Conservation (phyloP, 2,797 vertebrate genomes). For the Tangara arthus region DNA sequence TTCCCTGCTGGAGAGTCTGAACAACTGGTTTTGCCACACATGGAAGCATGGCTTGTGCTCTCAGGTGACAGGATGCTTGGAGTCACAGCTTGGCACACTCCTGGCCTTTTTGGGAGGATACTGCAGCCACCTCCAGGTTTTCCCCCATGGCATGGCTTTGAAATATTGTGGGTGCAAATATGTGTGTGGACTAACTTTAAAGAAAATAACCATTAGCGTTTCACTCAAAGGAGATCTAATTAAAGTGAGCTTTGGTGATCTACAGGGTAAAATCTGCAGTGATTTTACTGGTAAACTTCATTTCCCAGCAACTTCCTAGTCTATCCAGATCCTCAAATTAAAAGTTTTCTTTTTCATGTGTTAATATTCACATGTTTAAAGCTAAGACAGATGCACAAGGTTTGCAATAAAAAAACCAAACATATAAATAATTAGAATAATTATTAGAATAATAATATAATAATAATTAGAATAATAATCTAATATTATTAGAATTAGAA, state of each 20-base stretch:
- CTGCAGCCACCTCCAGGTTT: neutral
- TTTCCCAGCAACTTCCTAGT: neutral
- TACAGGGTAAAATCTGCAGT: neutral
- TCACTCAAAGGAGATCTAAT: neutral
- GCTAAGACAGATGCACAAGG: neutral
- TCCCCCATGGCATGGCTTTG: neutral
- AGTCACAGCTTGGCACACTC: neutral
- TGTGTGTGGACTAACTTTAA: neutral
- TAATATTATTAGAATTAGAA: no score
- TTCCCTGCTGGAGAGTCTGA: neutral
- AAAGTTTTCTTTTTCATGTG: neutral
- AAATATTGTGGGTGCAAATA: neutral
- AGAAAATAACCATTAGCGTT: neutral
- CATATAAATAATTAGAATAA: neutral
- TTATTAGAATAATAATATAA: no score
- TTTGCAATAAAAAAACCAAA: neutral
- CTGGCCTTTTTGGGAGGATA: neutral
- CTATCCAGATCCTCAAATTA: neutral
- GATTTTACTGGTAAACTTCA: neutral
- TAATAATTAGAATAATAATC: no score
- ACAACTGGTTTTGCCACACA: neutral
- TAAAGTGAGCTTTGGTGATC: neutral
- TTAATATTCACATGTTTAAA: neutral
- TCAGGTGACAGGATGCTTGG: neutral
- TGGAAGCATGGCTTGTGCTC: neutral